phyloP scores from a whole-genome alignment of 2,113 vertebrate genomes.

The Lethenteron camtschaticum region DNA sequence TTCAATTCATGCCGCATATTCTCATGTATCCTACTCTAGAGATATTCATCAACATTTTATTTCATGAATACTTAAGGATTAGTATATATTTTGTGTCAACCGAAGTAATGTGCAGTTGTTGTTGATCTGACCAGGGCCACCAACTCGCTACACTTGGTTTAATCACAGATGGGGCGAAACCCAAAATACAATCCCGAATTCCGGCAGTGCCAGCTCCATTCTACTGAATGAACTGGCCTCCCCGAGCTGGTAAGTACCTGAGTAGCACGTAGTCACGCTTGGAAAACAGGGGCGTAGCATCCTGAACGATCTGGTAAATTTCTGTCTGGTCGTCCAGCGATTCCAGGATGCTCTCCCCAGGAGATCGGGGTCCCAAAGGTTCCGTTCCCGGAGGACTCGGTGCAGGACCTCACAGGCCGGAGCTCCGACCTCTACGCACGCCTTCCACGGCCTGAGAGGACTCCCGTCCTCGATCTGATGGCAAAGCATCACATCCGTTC shows the following conservation, averaged over 20 bases:
- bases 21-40: no score
- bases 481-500: neutral
- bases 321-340: slow-evolving; percentile 36
- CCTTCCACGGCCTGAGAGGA: slow-evolving; percentile 43
- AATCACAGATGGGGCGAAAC: neutral
- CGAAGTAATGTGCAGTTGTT: neutral
- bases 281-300: slow-evolving; percentile 54
- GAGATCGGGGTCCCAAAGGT: slow-evolving; percentile 57
- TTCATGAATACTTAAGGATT: no score
- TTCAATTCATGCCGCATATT: no score
- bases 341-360: slow-evolving; percentile 26
- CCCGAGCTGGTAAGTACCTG: slow-evolving; percentile 18
- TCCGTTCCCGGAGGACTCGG: slow-evolving; percentile 40
- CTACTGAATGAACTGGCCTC: neutral
- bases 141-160: no score
- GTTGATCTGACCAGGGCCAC: neutral
- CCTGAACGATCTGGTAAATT: slow-evolving; percentile 40
- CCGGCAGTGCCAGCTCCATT: no score
- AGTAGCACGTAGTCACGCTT: slow-evolving; percentile 41
- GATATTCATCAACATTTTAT: no score
- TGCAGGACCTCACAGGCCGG: slow-evolving; percentile 31
- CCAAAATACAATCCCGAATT: neutral
- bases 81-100: no score
- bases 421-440: slow-evolving; percentile 33
- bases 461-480: slow-evolving; percentile 35